These are phyloP conservation scores for Mesorhabditis sp. DNA, from an alignment of 2,888 invertebrate species.

Conservation along the genomic window DNA sequence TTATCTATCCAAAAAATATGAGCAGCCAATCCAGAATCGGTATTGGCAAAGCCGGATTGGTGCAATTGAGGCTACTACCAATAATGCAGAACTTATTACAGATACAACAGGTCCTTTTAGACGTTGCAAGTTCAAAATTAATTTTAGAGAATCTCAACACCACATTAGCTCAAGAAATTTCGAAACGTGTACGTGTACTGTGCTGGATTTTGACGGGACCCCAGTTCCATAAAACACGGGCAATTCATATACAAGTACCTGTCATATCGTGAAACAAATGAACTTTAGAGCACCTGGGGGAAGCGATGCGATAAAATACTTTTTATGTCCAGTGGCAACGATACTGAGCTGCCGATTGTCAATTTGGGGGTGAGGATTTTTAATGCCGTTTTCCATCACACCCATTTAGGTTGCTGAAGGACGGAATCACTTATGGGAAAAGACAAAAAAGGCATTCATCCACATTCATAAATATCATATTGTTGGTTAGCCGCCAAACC, in stretches of 20 bases:
- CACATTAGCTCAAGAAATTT: background rate
- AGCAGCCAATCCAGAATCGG: too few relatives aligned
- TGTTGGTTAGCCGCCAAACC: background rate
- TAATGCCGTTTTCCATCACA: background rate
- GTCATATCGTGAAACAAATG: background rate
- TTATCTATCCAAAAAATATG: too few relatives aligned
- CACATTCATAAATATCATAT: background rate
- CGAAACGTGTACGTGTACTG: background rate
- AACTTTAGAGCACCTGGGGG: constrained; percentile 1
- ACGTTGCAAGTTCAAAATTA: too few relatives aligned
- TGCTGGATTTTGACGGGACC: background rate
- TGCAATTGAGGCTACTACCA: too few relatives aligned
- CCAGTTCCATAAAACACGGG: background rate
- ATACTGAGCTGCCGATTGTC: background rate
- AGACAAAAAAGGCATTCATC: background rate
- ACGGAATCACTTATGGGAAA: constrained; percentile 4
- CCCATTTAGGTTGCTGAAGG: background rate
- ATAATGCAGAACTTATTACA: too few relatives aligned
- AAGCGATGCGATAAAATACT: background rate
- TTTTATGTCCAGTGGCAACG: constrained; percentile 1
- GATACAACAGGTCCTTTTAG: too few relatives aligned
- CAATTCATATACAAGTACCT: background rate
- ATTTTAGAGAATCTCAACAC: background rate
- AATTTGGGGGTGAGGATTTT: constrained; percentile 2
- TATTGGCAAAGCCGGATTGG: too few relatives aligned